phyloP scores from a whole-genome alignment of 2,888 invertebrate genomes.

The Tinea pellionella region DNA sequence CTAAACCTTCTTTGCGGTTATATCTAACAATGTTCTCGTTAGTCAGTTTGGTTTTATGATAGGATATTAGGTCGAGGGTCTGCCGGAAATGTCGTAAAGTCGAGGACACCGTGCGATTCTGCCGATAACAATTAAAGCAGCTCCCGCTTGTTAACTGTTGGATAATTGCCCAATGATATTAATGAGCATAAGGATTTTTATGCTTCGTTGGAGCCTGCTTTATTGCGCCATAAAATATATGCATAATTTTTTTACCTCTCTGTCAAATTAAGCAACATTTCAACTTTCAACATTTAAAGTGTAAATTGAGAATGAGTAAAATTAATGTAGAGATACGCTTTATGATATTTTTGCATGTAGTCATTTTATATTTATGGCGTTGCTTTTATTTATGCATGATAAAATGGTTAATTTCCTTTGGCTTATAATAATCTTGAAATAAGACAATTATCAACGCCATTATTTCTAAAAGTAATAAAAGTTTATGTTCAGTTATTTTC shows the following conservation, averaged over 20 bases:
- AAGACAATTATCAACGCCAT: not conserved
- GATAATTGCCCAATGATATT: conserved; percentile 36
- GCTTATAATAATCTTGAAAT: not conserved
- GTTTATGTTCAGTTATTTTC: not conserved
- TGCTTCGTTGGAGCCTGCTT: conserved; percentile 19
- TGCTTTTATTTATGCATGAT: not conserved
- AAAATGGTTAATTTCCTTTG: not conserved
- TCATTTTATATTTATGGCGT: not conserved
- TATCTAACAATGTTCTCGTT: not conserved
- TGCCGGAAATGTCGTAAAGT: conserved; percentile 59
- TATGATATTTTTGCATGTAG: not conserved
- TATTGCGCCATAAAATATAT: conserved; percentile 38
- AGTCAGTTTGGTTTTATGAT: conserved; percentile 33
- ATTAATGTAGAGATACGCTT: not conserved
- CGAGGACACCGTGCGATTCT: conserved; percentile 49
- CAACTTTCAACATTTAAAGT: conserved; percentile 7
- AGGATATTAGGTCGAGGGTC: conserved; percentile 31
- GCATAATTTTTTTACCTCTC: not conserved
- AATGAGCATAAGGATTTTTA: conserved; percentile 15
- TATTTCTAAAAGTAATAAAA: not conserved
- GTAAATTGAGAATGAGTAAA: not conserved
- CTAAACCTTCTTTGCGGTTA: not conserved
- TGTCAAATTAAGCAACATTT: conserved; percentile 9
- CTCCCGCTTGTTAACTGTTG: conserved; percentile 62
- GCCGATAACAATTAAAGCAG: conserved; percentile 57